These are phyloP conservation scores for Euura lappo DNA, from an alignment of 1,140 invertebrate genomes.

Conservation along the genomic window DNA sequence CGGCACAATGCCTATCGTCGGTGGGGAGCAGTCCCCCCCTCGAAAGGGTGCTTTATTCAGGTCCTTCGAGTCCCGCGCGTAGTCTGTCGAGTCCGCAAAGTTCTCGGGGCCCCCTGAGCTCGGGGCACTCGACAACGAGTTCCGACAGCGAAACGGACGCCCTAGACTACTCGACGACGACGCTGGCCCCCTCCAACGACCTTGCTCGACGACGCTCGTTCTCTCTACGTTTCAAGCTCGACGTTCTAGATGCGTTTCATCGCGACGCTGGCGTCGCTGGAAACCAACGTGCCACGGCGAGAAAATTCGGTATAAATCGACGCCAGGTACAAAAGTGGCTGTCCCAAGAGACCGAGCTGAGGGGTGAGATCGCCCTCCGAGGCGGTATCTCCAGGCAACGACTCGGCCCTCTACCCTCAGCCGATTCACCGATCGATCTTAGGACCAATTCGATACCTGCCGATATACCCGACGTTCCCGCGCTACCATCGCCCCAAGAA, in stretches of 20 bases:
- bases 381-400: constrained; percentile 51
- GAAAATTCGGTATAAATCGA: constrained; percentile 68
- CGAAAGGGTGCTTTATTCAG: constrained; percentile 29
- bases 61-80: constrained; percentile 40
- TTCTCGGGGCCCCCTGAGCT: constrained; percentile 39
- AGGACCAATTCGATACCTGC: constrained; percentile 32
- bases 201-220: constrained; percentile 60
- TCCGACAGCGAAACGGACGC: constrained; percentile 53
- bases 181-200: constrained; percentile 25
- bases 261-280: constrained; percentile 61
- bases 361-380: constrained; percentile 50
- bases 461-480: not conserved
- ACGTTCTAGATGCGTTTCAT: constrained; percentile 63
- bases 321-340: constrained; percentile 72
- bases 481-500: not conserved
- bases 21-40: constrained; percentile 7
- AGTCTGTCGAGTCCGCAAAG: constrained; percentile 39
- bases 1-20: constrained; percentile 11
- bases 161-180: constrained; percentile 28
- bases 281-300: constrained; percentile 68
- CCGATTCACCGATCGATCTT: constrained; percentile 60
- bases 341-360: constrained; percentile 61
- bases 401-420: constrained; percentile 39
- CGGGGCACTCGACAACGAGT: constrained; percentile 42
- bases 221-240: constrained; percentile 60